Evolutionary conservation across 2,888 invertebrate species (phyloP).

Genomic region (Axea sp.): DNA sequence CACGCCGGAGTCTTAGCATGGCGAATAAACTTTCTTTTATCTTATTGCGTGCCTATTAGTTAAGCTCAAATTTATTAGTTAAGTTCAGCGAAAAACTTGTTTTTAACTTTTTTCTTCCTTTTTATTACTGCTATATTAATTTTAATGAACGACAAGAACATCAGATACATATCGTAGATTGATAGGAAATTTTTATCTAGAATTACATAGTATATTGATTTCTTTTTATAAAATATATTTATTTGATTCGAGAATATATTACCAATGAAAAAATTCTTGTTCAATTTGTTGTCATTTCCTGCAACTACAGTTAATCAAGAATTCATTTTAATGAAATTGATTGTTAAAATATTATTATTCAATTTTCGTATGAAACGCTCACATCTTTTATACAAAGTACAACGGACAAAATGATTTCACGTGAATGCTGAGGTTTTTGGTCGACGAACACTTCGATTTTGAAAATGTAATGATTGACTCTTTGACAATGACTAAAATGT

Average conservation of each 20-base stretch:
- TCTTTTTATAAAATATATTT: conserved; percentile 38
- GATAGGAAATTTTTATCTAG: conserved; percentile 48
- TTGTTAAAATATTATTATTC: conserved; percentile 14
- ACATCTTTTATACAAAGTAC: conserved; percentile 33
- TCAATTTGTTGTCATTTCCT: conserved; percentile 42
- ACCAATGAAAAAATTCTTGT: conserved; percentile 19
- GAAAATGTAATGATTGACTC: conserved; percentile 70
- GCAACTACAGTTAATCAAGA: too few species aligned
- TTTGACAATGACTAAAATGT: conserved; percentile 75
- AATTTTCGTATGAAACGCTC: conserved; percentile 43
- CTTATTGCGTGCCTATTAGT: conserved; percentile 29
- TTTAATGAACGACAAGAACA: conserved; percentile 53
- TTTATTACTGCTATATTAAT: conserved; percentile 25
- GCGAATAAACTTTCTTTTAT: conserved; percentile 33
- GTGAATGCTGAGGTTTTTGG: conserved; percentile 61
- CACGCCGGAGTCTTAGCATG: conserved; percentile 47
- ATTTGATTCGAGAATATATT: conserved; percentile 35
- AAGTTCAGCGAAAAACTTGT: conserved; percentile 16
- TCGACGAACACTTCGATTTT: conserved; percentile 70
- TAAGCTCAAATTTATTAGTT: conserved; percentile 33
- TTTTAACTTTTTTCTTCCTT: conserved; percentile 3
- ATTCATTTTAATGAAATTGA: too few species aligned
- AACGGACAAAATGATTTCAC: conserved; percentile 49
- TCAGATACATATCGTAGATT: conserved; percentile 63
- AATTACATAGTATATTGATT: conserved; percentile 40